These are phyloP conservation scores for Stylophora pistillata DNA, from an alignment of 64 coral and sea anemone genomes.

Conservation along the genomic window DNA sequence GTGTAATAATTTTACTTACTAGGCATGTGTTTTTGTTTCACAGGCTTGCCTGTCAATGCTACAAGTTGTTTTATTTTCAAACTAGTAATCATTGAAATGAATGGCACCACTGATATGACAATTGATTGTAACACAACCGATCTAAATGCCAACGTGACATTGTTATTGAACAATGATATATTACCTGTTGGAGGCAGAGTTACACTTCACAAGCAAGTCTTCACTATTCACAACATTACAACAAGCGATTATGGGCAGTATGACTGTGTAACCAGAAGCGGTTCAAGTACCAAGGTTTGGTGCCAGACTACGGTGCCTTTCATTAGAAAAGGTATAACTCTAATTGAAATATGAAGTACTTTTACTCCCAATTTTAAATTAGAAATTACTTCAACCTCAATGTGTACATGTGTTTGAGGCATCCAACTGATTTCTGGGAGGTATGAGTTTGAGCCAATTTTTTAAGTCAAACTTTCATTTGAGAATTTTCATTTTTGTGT, in stretches of 20 bases:
- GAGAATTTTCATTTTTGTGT: too few relatives aligned
- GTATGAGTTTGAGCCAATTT: too few relatives aligned
- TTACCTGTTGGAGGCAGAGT: neutral
- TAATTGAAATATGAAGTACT: too few relatives aligned
- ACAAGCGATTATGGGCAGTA: neutral
- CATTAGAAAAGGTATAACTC: too few relatives aligned
- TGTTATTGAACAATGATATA: neutral
- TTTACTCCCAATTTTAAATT: too few relatives aligned
- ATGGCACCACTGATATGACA: neutral
- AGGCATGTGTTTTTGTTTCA: neutral
- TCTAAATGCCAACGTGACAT: conserved; percentile 33
- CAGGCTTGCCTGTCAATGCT: neutral
- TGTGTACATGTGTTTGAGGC: too few relatives aligned
- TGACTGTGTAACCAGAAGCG: conserved; percentile 20
- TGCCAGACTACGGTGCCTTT: too few relatives aligned
- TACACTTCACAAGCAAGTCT: conserved; percentile 7
- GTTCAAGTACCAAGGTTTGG: neutral
- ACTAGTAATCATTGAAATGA: neutral
- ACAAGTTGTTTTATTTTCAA: neutral
- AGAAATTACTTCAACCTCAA: too few relatives aligned
- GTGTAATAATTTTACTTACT: too few relatives aligned
- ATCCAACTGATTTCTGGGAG: too few relatives aligned
- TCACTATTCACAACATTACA: neutral
- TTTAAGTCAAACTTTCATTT: too few relatives aligned
- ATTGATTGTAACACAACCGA: conserved; percentile 53